Evolutionary conservation across 2,113 vertebrate genomes (phyloP).

Genomic region (Sorex araneus): DNA sequence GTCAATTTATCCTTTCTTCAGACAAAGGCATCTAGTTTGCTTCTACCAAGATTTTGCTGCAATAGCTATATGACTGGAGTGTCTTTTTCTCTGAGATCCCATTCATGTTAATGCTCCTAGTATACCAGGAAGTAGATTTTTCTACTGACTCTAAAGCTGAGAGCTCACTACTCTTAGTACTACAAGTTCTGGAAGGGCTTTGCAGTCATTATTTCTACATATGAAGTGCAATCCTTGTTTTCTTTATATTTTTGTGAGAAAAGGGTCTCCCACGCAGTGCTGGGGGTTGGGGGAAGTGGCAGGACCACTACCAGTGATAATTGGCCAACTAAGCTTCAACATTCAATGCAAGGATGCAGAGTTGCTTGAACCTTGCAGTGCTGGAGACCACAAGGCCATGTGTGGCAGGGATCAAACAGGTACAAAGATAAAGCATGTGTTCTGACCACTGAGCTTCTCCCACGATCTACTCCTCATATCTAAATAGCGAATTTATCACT

Average conservation of each 20-base stretch:
- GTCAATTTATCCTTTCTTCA: background rate
- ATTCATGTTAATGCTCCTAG: background rate
- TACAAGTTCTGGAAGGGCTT: slow-evolving; percentile 10
- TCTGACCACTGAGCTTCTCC: too few species aligned
- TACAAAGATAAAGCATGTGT: too few species aligned
- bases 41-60: background rate
- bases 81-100: background rate
- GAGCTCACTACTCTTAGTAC: background rate
- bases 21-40: background rate
- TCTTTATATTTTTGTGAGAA: too few species aligned
- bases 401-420: too few species aligned
- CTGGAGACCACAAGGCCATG: too few species aligned
- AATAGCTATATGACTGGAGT: too few species aligned
- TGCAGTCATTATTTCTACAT: slow-evolving; percentile 13
- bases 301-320: too few species aligned
- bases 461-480: background rate
- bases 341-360: too few species aligned
- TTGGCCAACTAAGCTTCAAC: too few species aligned
- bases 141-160: background rate
- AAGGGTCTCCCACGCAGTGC: too few species aligned
- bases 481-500: background rate
- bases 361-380: too few species aligned
- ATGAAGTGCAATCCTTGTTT: background rate
- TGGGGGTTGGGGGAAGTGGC: too few species aligned
- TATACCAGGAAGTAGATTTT: background rate